Percentiles rank a stretch among this genome's conserved stretches.
These are phyloP conservation scores for Cactoblastis cactorum DNA, from an alignment of 2,888 invertebrate species.

Conservation along the genomic window DNA sequence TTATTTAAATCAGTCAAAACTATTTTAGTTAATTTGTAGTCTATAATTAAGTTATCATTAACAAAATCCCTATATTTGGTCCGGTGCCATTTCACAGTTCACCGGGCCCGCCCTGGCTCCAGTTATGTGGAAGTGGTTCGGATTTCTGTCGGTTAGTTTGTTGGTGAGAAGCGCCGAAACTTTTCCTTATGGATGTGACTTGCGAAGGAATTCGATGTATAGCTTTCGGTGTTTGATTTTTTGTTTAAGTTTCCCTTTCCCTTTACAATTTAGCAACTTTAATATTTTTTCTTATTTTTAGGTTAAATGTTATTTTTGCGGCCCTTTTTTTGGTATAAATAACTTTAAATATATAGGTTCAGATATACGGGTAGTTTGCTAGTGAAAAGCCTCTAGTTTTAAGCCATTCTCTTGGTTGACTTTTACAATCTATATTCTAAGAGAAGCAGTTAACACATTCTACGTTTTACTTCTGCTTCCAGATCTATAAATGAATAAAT, in stretches of 20 bases:
- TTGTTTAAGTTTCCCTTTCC: background rate
- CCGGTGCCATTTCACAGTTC: conserved; percentile 14
- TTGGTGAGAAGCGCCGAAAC: background rate
- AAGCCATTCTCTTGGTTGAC: no score
- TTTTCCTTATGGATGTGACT: background rate
- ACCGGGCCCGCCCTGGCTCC: conserved; percentile 1
- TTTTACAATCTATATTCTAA: no score
- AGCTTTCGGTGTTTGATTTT: background rate
- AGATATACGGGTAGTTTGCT: no score
- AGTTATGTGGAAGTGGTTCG: conserved; percentile 2
- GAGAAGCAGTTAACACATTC: no score
- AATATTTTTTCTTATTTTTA: background rate
- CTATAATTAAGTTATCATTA: background rate
- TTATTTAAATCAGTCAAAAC: no score
- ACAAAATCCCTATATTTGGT: conserved; percentile 2
- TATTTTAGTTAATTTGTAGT: no score
- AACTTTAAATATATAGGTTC: no score
- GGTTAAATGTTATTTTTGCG: background rate
- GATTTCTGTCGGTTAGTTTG: conserved; percentile 8
- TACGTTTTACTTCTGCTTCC: no score
- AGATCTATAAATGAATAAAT: no score
- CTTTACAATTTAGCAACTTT: background rate
- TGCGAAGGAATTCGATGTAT: conserved; percentile 1
- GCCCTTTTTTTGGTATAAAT: no score
- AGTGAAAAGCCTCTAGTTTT: no score